Conservation (phyloP, 2,888 invertebrate genomes). For the Latrodectus elegans region DNA sequence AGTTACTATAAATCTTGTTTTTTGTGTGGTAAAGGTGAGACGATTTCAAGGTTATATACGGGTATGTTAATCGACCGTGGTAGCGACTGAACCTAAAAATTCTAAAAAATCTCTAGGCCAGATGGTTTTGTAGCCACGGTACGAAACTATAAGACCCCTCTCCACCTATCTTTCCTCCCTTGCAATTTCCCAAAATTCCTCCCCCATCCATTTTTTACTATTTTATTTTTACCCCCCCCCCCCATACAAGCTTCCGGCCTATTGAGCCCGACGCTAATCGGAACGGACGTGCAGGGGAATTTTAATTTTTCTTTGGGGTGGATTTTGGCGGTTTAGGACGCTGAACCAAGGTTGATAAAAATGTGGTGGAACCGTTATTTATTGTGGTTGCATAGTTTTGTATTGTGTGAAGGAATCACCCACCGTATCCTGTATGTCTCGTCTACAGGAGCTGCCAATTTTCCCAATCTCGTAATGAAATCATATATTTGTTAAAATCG, state of each 20-base stretch:
- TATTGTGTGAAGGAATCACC: slow-evolving; percentile 8
- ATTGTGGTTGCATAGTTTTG: not conserved
- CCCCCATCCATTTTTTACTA: not conserved
- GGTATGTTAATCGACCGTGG: not conserved
- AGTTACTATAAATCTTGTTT: not conserved
- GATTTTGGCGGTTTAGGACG: slow-evolving; percentile 59
- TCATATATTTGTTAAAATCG: too few relatives aligned
- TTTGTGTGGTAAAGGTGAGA: not conserved
- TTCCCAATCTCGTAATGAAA: too few relatives aligned
- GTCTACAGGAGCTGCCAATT: too few relatives aligned
- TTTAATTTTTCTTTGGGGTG: slow-evolving; percentile 57
- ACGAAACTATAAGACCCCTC: too few relatives aligned
- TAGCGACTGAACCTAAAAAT: not conserved
- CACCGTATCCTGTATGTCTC: not conserved
- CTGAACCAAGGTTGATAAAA: slow-evolving; percentile 50
- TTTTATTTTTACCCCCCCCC: too few relatives aligned
- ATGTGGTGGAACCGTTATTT: slow-evolving; percentile 22
- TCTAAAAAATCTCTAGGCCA: slow-evolving; percentile 31
- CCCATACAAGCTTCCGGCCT: slow-evolving; percentile 59
- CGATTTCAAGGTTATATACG: slow-evolving; percentile 46
- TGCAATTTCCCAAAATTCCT: slow-evolving; percentile 52
- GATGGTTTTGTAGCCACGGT: slow-evolving; percentile 32
- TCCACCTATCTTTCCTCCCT: slow-evolving; percentile 1
- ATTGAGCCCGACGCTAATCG: slow-evolving; percentile 52
- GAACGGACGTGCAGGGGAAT: slow-evolving; percentile 66